phyloP scores from a whole-genome alignment of 2,797 vertebrate genomes.

The Esox masquinongy region DNA sequence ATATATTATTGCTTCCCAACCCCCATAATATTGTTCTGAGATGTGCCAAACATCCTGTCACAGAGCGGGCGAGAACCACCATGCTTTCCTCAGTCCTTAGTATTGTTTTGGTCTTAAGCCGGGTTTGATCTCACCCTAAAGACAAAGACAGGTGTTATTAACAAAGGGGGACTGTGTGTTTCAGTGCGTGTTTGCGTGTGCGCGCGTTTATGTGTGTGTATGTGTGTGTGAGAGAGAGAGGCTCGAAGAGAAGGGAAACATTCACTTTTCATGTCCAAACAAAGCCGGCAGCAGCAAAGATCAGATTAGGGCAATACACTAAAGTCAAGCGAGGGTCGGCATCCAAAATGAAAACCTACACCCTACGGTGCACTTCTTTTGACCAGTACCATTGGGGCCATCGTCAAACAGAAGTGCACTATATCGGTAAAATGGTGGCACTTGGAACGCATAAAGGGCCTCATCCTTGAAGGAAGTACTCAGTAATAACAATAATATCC shows the following conservation, averaged over 20 bases:
- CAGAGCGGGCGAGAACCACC: constrained; percentile 44
- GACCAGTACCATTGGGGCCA: background rate
- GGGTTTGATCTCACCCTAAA: constrained; percentile 61
- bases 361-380: background rate
- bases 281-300: constrained; percentile 40
- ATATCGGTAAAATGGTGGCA: background rate
- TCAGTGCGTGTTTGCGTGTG: constrained; percentile 25
- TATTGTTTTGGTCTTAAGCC: constrained; percentile 46
- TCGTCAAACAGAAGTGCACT: background rate
- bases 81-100: constrained; percentile 25
- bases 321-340: constrained; percentile 63
- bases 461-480: constrained; percentile 88
- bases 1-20: constrained; percentile 36
- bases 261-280: constrained; percentile 72
- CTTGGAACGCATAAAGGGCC: constrained; percentile 38
- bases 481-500: constrained; percentile 89
- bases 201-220: constrained; percentile 21
- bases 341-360: background rate
- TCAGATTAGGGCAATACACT: constrained; percentile 60
- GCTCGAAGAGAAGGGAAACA: constrained; percentile 51
- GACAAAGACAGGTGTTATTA: constrained; percentile 73
- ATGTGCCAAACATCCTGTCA: constrained; percentile 64
- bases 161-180: constrained; percentile 46
- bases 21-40: constrained; percentile 46
- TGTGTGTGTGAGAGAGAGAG: constrained; percentile 10